phyloP scores from a whole-genome alignment of 2,888 invertebrate genomes.

The Calliscelio sp. region DNA sequence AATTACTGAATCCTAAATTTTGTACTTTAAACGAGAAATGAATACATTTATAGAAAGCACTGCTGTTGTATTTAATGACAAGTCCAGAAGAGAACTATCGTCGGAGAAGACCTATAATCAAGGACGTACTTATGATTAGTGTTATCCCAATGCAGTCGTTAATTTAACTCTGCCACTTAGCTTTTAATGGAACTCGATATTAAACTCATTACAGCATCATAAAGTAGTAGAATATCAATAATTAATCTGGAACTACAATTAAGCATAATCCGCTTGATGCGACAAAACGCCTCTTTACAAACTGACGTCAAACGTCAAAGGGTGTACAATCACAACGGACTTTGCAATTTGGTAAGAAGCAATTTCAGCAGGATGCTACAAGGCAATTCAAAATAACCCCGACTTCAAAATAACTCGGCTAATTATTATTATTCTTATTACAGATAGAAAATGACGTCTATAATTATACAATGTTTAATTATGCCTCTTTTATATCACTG shows the following conservation, averaged over 20 bases:
- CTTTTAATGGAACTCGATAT: slow-evolving; percentile 22
- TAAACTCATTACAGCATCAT: slow-evolving; percentile 22
- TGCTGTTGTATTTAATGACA: no score
- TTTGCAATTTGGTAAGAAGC: slow-evolving; percentile 10
- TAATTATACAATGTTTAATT: no score
- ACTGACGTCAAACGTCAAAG: slow-evolving; percentile 24
- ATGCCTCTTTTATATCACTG: background rate
- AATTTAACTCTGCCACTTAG: slow-evolving; percentile 12
- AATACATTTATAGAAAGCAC: no score
- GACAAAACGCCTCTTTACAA: slow-evolving; percentile 10
- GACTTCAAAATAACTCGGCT: slow-evolving; percentile 24
- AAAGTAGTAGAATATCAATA: slow-evolving; percentile 44
- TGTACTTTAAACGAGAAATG: no score
- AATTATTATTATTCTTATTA: no score
- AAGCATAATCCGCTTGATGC: slow-evolving; percentile 21
- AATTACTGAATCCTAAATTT: no score
- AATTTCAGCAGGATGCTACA: slow-evolving; percentile 18
- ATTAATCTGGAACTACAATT: slow-evolving; percentile 26
- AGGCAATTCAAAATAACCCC: background rate
- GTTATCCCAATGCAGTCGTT: slow-evolving; percentile 14
- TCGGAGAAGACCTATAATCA: slow-evolving; percentile 16
- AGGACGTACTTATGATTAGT: slow-evolving; percentile 17
- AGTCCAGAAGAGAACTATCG: background rate
- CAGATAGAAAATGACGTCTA: no score
- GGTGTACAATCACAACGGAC: slow-evolving; percentile 21